Evolutionary conservation across 2,113 vertebrate genomes (phyloP), one percentile per base, ranked within the genome.

Genomic region (Lophius piscatorius): DNA sequence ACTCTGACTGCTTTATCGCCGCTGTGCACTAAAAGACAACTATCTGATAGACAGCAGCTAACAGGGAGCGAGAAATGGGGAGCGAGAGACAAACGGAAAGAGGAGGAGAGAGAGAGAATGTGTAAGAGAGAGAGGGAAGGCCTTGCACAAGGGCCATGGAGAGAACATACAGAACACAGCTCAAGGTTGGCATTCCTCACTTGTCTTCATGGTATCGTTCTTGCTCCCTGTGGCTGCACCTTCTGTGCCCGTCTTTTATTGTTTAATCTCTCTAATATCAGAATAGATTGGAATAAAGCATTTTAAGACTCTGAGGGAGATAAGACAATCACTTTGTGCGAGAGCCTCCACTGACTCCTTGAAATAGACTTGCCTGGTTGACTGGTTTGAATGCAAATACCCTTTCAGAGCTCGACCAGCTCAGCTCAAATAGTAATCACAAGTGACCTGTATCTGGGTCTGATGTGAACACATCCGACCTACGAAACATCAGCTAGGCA

Each of bases 1-100:
- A 66, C 82, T 74, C 54, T 59, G 57, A 65, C 80, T 76, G 56
- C 81, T 87, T 87, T 84, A 86, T 83, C 84, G 81, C 68, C 57
- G 71, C 70, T 71, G 63, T 76, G 71, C 65, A 79, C 79, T 87
- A 78, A 87, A 82, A 82, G 85, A 72, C 76, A 58, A 54, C 69
- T 80, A 86, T 87, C 84, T 76, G 82, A 90, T 85, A 52, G 56
- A 74, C 44, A 42, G 63, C 59, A 71, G 69, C 2, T 21, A 70
- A 59, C 12, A 33, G 62, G 44, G 18, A 44, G 51, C 38, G 8
- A 21, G 8, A 39, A 23, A 46, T 36, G 66, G 57, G 63, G 55
- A 64, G 60, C 0, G 6, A 39, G 63, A 72, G 63, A 63, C 20
- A 62, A 49, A 47, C 22, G 49, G 47, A 49, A 46, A 67, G 52